Base-by-base conservation (phyloP, 2,113 vertebrate genomes). In the Pseudopodoces humilis region DNA sequence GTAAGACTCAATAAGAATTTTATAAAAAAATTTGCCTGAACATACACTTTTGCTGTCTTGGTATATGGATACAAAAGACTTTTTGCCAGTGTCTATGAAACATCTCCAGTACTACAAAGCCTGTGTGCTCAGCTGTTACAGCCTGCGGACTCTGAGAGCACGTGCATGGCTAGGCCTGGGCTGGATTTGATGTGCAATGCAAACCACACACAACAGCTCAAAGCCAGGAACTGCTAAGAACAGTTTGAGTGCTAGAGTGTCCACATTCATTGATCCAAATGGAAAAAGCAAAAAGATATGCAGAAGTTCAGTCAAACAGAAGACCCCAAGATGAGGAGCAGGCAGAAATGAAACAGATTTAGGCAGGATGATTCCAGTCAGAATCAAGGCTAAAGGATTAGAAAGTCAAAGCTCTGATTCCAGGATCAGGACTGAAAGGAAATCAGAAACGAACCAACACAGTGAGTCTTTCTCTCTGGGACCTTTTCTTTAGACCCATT, bases 31-130 rank as follows among this genome's bases (percentile, higher is more conserved):
- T 31, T 74, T 10, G 53, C 13, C 23, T 63, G 20, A 85, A 60
- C 11, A 63, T 27, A 56, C 18, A 47, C 7, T 22, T 92, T 47
- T 67, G 7, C 25, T 87, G 9, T 56, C 52, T 58, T 84, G 44
- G 11, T 20, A 46, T 11, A 28, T 33, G 39, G 49, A 17, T 47
- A 46, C 9, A 74, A 41, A 84, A 92, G 44, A n/a, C 19, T 11
- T 47, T 63, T 64, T 85, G n/a, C 15, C 13, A 39, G 21, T 20
- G 27, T 27, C 44, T 30, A 39, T 43, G 55, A 58, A 59, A 63
- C 0, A 0, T 37, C 17, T 64, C 39, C 35, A 88, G 80, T 39
- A 33, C 28, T 27, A 6, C 13, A 31, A 3, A 83, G 22, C 16
- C 52, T 55, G n/a, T 13, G 30, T 46, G 28, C 35, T 64, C 43